A percentile compares a stretch with the other conserved stretches of the same genome.
Evolutionary conservation across 2,888 invertebrate genomes (phyloP).

Genomic region (Mellilla xanthometata): DNA sequence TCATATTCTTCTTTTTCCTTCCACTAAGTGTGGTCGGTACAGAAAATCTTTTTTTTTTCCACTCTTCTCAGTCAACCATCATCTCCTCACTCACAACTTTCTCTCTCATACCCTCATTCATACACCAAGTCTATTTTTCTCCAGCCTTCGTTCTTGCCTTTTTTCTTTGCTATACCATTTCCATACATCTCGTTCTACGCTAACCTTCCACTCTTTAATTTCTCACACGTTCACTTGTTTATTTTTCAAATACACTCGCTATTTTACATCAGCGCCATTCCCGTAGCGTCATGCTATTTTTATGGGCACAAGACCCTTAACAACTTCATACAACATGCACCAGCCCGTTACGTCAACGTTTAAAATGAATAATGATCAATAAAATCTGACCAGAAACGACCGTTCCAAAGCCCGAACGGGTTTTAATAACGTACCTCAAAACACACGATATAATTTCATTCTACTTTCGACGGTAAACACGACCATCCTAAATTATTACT

Average conservation of each 20-base stretch:
- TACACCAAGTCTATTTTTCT: too few species aligned
- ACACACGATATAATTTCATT: constrained; percentile 44
- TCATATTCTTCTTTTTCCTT: too few species aligned
- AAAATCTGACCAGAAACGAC: constrained; percentile 60
- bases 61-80: too few species aligned
- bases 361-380: constrained; percentile 75
- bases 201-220: too few species aligned
- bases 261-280: constrained; percentile 17
- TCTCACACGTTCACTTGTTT: constrained; percentile 3
- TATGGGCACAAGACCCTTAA: constrained; percentile 56
- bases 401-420: constrained; percentile 44
- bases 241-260: constrained; percentile 7
- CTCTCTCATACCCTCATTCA: too few species aligned
- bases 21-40: too few species aligned
- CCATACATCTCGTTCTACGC: too few species aligned
- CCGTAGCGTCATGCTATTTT: constrained; percentile 36
- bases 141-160: too few species aligned
- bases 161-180: too few species aligned
- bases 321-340: constrained; percentile 63
- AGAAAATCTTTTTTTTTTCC: too few species aligned
- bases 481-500: constrained; percentile 43
- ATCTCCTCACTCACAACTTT: too few species aligned
- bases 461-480: constrained; percentile 52
- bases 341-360: constrained; percentile 56
- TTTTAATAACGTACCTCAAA: constrained; percentile 43